Conservation (phyloP, 2,113 vertebrate species). For the Solenodon paradoxus region DNA sequence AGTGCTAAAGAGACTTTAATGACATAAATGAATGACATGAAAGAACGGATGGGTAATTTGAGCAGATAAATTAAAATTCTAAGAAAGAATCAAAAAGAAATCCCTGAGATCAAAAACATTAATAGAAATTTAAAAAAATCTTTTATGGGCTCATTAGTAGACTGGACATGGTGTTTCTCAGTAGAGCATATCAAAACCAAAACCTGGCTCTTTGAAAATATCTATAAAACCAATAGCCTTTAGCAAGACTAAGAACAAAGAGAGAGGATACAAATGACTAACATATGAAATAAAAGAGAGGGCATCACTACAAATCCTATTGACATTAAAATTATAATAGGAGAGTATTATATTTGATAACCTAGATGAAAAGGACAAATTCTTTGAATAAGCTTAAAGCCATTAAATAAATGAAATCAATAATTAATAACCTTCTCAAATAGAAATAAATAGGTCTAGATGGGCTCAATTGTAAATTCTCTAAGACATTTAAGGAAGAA, state of each 20-base stretch:
- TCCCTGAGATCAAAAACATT: background rate
- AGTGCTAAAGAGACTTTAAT: background rate
- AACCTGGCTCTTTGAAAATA: background rate
- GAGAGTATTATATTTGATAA: background rate
- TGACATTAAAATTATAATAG: background rate
- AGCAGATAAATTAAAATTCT: background rate
- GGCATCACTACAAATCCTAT: background rate
- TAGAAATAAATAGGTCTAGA: background rate
- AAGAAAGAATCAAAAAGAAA: background rate
- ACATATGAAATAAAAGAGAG: background rate
- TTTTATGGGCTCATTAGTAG: background rate
- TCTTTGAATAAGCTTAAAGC: too few relatives aligned
- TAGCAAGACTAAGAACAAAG: background rate
- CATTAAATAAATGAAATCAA: too few relatives aligned
- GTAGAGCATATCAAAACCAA: background rate
- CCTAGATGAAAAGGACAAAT: too few relatives aligned
- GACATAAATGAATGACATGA: background rate
- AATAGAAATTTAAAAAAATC: background rate
- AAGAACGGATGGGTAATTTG: background rate
- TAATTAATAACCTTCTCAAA: background rate
- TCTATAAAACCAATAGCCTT: background rate
- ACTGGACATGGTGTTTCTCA: background rate
- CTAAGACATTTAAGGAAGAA: background rate
- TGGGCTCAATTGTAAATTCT: background rate
- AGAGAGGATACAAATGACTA: background rate